A percentile compares a stretch with the other conserved stretches of the same genome.
Conservation (phyloP, 2,797 vertebrate species). For the Darevskia mixta region DNA sequence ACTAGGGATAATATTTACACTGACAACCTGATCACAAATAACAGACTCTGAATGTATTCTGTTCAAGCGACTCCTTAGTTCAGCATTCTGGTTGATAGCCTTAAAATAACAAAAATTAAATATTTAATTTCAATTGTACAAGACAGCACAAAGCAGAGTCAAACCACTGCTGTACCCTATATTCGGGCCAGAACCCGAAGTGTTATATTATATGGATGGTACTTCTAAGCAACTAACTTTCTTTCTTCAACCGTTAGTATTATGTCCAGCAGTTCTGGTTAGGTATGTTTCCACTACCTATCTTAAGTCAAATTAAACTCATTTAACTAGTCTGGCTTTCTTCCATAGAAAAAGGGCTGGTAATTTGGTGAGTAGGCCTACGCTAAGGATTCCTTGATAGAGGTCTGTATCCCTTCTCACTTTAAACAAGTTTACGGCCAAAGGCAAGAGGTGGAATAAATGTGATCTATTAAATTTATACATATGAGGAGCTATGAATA, state of each 20-base stretch:
- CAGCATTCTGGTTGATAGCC: conserved; percentile 97
- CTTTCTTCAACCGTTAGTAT: background rate
- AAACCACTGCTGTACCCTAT: background rate
- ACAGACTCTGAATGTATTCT: conserved; percentile 98
- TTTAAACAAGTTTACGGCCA: background rate
- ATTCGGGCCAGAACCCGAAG: conserved; percentile 20
- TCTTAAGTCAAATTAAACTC: background rate
- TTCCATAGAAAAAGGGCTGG: background rate
- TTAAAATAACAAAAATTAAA: conserved; percentile 81
- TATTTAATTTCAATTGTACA: conserved; percentile 77
- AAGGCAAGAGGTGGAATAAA: background rate
- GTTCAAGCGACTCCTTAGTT: conserved; percentile 95
- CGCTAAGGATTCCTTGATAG: background rate
- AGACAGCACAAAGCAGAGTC: conserved; percentile 39
- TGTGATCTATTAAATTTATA: background rate
- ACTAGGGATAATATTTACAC: conserved; percentile 98
- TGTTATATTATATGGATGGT: conserved; percentile 34
- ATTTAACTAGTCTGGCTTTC: background rate
- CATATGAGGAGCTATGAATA: background rate
- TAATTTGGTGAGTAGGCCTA: background rate
- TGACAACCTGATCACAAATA: conserved; percentile 96
- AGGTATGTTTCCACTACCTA: background rate
- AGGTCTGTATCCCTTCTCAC: background rate
- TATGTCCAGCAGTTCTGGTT: background rate
- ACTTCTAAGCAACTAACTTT: background rate